These are phyloP conservation scores for Leptinotarsa rubiginosa DNA, from an alignment of 2,888 invertebrate species.

Conservation along the genomic window DNA sequence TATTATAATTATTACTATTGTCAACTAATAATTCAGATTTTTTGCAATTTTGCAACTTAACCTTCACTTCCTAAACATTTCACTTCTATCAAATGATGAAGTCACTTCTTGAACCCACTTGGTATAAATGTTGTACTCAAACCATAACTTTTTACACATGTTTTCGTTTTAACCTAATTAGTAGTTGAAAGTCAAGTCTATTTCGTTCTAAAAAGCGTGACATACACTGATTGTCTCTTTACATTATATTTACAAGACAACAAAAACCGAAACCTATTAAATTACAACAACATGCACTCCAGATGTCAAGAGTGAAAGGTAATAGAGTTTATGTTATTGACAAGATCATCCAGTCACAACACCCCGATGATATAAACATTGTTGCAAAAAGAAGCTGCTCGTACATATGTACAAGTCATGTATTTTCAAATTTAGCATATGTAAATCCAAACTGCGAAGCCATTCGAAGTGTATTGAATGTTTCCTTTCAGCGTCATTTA, in stretches of 20 bases:
- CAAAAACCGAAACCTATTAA: not conserved
- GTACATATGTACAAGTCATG: not conserved
- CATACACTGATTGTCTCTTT: conserved; percentile 2
- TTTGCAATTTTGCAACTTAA: too few species aligned
- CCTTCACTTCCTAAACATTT: too few species aligned
- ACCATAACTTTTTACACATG: not conserved
- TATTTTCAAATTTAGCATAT: not conserved
- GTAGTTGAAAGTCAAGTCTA: not conserved
- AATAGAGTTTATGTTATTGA: conserved; percentile 10
- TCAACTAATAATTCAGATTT: too few species aligned
- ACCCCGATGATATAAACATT: not conserved
- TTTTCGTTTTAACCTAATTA: not conserved
- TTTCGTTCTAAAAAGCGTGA: not conserved
- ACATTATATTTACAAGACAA: not conserved
- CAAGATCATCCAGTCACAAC: not conserved
- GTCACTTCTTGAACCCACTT: too few species aligned
- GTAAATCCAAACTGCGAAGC: conserved; percentile 1
- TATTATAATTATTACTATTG: too few species aligned
- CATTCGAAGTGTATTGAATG: conserved; percentile 2
- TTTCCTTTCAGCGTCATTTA: conserved; percentile 5
- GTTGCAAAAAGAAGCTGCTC: not conserved
- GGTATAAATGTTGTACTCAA: too few species aligned
- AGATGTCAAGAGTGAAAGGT: not conserved
- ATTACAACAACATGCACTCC: not conserved
- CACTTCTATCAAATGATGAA: too few species aligned